Base-by-base conservation (phyloP, 2,797 vertebrate genomes). In the Tokudaia tokunoshimensis region DNA sequence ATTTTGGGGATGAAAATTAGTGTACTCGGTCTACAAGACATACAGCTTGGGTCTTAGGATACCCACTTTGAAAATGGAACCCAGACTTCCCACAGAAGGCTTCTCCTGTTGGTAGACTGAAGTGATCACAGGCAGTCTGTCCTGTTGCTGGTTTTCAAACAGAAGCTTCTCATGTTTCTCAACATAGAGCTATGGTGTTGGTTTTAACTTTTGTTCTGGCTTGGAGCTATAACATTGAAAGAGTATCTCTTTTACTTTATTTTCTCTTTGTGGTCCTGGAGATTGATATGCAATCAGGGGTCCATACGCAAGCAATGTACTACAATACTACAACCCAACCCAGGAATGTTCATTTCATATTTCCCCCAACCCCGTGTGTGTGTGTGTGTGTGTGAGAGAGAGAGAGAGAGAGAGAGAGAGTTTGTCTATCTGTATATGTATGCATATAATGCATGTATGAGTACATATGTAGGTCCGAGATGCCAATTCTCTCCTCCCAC, bases 141-240 rank as follows among this genome's bases (percentile, higher is more conserved):
- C 88, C 87, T 34, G 2, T 63, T 83, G 37, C 50, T 85, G 7
- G 9, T 67, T 92, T 93, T 92, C 85, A 95, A 72, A 85, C 52
- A 72, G 14, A 50, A 75, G 52, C 5, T 52, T 67, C 15, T 34
- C 63, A 0, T 84, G 31, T 72, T 95, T 94, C 29, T 82, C n/a
- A 26, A 14, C 44, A 91, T 89, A 94, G 44, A 78, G 61, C 86
- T 31, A 44, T 72, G 22, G 15, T 78, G 8, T 86, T 65, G 37
- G 6, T 83, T 70, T 1, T 52, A 93, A 91, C 4, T 59, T 61
- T 67, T 65, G 20, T 29, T 55, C 91, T 67, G 22, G 37, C 72
- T 89, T 82, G 22, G 90, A 70, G 92, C 41, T 79, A 89, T 61
- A 70, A 89, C 0, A 34, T 57, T 85, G 88, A 12, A 55, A 47